phyloP scores from a whole-genome alignment of 2,888 invertebrate genomes.

The Melinaea marsaeus region DNA sequence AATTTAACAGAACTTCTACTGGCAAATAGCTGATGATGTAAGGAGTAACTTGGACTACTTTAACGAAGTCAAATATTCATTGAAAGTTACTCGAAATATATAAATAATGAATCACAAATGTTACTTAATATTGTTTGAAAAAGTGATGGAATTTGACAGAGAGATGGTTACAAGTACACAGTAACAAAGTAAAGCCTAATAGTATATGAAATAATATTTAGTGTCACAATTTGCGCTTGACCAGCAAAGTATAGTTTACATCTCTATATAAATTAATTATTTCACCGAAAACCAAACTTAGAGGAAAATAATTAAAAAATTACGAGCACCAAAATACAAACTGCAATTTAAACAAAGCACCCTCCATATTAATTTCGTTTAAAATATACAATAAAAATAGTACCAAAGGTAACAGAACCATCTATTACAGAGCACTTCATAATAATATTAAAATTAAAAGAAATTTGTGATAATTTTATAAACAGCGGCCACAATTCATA shows the following conservation, averaged over 20 bases:
- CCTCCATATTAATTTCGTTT: background rate
- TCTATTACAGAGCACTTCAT: background rate
- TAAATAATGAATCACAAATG: too few relatives aligned
- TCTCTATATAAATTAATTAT: background rate
- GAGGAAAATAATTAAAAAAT: background rate
- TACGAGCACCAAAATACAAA: slow-evolving; percentile 1
- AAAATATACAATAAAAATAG: background rate
- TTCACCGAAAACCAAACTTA: background rate
- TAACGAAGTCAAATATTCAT: too few relatives aligned
- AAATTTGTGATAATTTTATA: background rate
- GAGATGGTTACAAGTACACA: too few relatives aligned
- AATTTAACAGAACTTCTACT: too few relatives aligned
- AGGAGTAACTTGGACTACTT: too few relatives aligned
- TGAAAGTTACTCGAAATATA: too few relatives aligned
- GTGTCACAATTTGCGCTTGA: background rate
- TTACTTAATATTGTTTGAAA: too few relatives aligned
- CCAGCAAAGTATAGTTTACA: background rate
- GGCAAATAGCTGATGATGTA: too few relatives aligned
- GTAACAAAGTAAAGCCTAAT: too few relatives aligned
- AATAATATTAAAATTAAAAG: background rate
- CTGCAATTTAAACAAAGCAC: background rate
- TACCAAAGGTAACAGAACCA: background rate
- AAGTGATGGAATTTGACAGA: too few relatives aligned
- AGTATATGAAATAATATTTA: too few relatives aligned
- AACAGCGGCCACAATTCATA: background rate